Evolutionary conservation across 2,888 invertebrate species (phyloP), one percentile per base, ranked within the genome.

Genomic region (Argyresthia goedartella): DNA sequence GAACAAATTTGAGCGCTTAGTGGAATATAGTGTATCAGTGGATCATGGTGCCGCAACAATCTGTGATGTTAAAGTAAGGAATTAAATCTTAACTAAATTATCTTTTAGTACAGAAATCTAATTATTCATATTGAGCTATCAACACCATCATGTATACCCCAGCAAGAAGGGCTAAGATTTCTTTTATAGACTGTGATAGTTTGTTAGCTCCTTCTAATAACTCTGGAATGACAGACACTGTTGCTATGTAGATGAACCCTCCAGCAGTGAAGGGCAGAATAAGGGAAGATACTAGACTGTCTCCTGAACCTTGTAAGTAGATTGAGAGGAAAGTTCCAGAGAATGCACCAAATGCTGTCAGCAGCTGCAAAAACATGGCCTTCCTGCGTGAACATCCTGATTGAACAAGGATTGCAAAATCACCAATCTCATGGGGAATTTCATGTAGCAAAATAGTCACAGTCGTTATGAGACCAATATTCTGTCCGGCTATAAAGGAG

Each of bases 161-260:
- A 53, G 93, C 89, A 44, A 98, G 79, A 59, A 99, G 85, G 33
- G 98, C 97, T 48, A 91, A 65, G 56, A 98, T 94, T 89, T 99
- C 98, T 75, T 95, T 94, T 8, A 98, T 84, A 44, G 96, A 96
- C 72, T 99, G 98, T 68, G 91, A 89, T 52, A 97, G 89, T 67
- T 93, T 95, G 4, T 90, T 91, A n/a, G 91, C 90, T 66, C 97
- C 96, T 71, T 95, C 95, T 59, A 99, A 87, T 48, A 99, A 88
- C 81, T 99, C 99, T 8, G 99, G 99, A 69, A 99, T 95, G 16
- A 99, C 97, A 57, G 98, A 98, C 0, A 99, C 99, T 14, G 99
- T 96, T 15, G 99, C 99, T 65, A 99, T 99, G 76, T 99, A 99
- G 74, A 99, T 99, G 73, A 99, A 99, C n/a, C 99, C 98, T 58